Evolutionary conservation across 2,113 vertebrate genomes (phyloP).

Genomic region (Actenoides lindsayi): DNA sequence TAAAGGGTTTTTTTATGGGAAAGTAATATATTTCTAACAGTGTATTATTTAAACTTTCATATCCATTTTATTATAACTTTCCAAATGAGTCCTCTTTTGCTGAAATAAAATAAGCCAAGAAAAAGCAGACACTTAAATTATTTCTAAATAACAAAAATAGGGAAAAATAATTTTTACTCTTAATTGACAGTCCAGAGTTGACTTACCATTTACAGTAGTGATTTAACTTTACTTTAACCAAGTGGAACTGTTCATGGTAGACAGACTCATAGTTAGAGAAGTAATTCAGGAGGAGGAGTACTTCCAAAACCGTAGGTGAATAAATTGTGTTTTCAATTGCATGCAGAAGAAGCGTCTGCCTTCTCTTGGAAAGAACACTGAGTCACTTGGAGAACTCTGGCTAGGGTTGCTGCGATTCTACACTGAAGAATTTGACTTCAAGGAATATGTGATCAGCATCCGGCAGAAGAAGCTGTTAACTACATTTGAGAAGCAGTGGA

Average conservation of each 20-base stretch:
- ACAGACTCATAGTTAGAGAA: not conserved
- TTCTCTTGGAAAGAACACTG: slow-evolving; percentile 85
- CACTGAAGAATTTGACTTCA: slow-evolving; percentile 99
- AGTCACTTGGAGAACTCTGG: slow-evolving; percentile 96
- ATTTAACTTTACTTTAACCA: not conserved
- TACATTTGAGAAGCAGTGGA: slow-evolving; percentile 99
- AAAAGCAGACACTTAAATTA: not conserved
- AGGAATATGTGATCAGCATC: slow-evolving; percentile 98
- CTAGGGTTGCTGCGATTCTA: slow-evolving; percentile 94
- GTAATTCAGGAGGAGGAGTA: not conserved
- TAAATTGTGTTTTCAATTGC: not conserved
- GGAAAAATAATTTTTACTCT: not conserved
- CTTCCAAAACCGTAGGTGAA: not conserved
- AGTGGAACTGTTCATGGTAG: not conserved
- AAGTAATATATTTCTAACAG: not conserved
- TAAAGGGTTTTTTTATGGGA: not conserved
- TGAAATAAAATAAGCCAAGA: not conserved
- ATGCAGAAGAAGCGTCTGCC: slow-evolving; percentile 84
- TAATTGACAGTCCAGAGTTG: not conserved
- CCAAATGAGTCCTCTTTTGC: not conserved
- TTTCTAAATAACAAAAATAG: not conserved
- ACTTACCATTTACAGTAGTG: not conserved
- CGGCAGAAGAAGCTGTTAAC: slow-evolving; percentile 93
- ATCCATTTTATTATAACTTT: not conserved
- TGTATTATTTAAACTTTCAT: not conserved